Conservation (phyloP, 2,888 invertebrate species). For the Zelleria hepariella region DNA sequence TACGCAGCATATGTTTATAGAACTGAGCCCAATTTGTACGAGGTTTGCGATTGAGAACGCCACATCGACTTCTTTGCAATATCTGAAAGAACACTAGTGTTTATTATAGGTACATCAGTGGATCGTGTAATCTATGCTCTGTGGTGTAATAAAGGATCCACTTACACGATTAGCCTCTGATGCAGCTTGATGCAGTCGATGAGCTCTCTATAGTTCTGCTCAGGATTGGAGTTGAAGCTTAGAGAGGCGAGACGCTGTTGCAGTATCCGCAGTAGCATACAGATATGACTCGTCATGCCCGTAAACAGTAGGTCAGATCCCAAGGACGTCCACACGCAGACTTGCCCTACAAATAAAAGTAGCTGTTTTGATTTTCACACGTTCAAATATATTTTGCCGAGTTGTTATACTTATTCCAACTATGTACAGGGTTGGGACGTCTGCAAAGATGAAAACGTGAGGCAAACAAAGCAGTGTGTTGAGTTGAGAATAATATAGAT, state of each 20-base stretch:
- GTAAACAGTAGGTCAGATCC: constrained; percentile 55
- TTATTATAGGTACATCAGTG: too few relatives aligned
- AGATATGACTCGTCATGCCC: constrained; percentile 58
- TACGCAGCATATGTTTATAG: constrained; percentile 59
- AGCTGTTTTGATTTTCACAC: background rate
- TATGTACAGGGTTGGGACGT: too few relatives aligned
- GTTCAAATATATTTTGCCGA: too few relatives aligned
- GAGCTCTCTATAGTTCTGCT: constrained; percentile 33
- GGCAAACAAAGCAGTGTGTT: too few relatives aligned
- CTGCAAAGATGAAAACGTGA: too few relatives aligned
- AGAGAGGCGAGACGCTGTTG: constrained; percentile 40
- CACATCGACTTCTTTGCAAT: constrained; percentile 54
- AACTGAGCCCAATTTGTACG: constrained; percentile 55
- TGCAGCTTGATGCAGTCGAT: constrained; percentile 48
- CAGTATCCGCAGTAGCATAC: constrained; percentile 42
- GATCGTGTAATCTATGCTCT: too few relatives aligned
- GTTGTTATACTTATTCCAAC: too few relatives aligned
- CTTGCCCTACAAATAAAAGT: constrained; percentile 32
- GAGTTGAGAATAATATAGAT: too few relatives aligned
- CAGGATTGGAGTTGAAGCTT: constrained; percentile 20
- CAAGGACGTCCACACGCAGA: constrained; percentile 56
- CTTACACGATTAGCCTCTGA: constrained; percentile 52
- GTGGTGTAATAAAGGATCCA: too few relatives aligned
- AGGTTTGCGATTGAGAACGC: constrained; percentile 50
- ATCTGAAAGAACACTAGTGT: constrained; percentile 26